Base-by-base conservation (phyloP, 2,113 vertebrate genomes). In the Pluvialis apricaria region DNA sequence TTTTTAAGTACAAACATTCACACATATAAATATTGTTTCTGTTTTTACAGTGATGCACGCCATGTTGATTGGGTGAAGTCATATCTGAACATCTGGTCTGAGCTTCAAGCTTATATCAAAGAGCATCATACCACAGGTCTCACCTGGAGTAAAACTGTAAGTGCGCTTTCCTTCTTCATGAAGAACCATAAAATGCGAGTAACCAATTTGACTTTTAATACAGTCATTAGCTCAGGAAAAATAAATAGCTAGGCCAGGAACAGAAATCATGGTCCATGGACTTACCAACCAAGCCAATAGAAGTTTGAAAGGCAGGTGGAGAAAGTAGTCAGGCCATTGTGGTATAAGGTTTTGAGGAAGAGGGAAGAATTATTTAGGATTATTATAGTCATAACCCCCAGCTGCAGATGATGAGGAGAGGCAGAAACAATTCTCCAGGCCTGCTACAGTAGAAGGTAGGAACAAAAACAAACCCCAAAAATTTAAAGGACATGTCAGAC, bases 51-150 rank as follows among this genome's bases (percentile, higher is more conserved):
- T 34, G 99, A 99, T 88, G 92, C 98, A 54, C 98, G 98, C 36
- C 99, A 99, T 26, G 99, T 99, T 86, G 99, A 99, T 85, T 99
- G 99, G 99, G 99, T 99, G 85, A 99, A 98, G 88, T 99, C 99
- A 0, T 99, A 99, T 82, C 97, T 99, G 94, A 99, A 98, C 54
- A 99, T 99, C 97, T 99, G 99, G 99, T 99, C 98, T 42, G 99
- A 99, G 60, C 98, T 99, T 95, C 99, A 99, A 96, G 97, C 97
- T 31, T 99, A 99, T 92, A 99, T 99, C 97, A 99, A 99, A 96
- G 99, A 99, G 79, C 98, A 99, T 92, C 99, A 99, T 95, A 98
- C 98, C 72, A 99, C 99, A 38, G 99, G 99, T 69, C 98, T 99
- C 72, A 97, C 97, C 69, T 99, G 99, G 99, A 99, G 98, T 98